Evolutionary conservation across 2,888 invertebrate species (phyloP).

Genomic region (Synanthedon tipuliformis): DNA sequence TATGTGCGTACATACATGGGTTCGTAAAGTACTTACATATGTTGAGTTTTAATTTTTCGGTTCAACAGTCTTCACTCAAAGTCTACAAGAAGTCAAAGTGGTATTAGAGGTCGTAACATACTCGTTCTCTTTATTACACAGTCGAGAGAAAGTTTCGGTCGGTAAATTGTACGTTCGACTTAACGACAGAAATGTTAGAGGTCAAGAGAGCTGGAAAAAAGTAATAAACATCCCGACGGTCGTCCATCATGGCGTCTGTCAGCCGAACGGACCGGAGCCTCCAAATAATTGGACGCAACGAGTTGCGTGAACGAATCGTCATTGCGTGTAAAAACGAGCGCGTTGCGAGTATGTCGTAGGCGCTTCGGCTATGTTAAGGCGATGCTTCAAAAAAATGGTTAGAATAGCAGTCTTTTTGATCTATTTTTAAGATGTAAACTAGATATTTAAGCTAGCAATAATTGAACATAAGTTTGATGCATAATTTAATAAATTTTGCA

Average conservation of each 20-base stretch:
- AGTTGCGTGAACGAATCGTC: conserved; percentile 23
- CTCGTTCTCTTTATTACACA: not conserved
- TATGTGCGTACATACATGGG: no score
- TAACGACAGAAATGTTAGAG: conserved; percentile 1
- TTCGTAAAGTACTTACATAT: no score
- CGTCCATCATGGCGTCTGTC: conserved; percentile 37
- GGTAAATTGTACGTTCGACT: conserved; percentile 2
- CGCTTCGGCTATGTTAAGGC: conserved; percentile 9
- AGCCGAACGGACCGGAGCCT: conserved; percentile 18
- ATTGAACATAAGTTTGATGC: no score
- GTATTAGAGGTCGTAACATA: not conserved
- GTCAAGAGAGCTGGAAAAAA: conserved; percentile 6
- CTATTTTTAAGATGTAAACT: no score
- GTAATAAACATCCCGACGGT: conserved; percentile 33
- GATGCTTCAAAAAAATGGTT: no score
- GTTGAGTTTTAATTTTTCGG: no score
- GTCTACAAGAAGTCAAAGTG: not conserved
- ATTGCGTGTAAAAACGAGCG: conserved; percentile 15
- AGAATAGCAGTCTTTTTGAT: no score
- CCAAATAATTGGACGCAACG: conserved; percentile 37
- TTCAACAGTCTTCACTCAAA: no score
- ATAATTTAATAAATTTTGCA: no score
- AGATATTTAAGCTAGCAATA: no score
- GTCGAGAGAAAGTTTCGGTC: not conserved
- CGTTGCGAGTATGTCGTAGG: conserved; percentile 4